Evolutionary conservation across 2,113 vertebrate species (phyloP), one percentile per base, ranked within the genome.

Genomic region (Scolopax mira): DNA sequence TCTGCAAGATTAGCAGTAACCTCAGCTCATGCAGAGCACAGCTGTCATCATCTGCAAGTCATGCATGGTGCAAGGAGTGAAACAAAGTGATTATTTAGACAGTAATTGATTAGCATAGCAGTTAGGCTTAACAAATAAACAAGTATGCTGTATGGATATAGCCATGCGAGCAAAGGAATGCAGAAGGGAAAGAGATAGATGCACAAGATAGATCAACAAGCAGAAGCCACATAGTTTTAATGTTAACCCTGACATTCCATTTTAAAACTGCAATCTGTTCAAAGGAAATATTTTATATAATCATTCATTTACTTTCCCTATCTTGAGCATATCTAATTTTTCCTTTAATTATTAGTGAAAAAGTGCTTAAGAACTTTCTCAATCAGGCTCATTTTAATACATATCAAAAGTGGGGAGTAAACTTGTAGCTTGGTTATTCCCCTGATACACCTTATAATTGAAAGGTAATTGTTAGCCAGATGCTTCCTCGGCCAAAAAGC

Each of bases 391-490:
- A 82, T 75, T 86, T 69, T 51, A 78, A 90, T 27, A 42, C 10
- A 5, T 48, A 37, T 82, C 60, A 81, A 79, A 93, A 64, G 37
- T 57, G 86, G 25, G 62, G 49, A 94, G 48, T 33, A 94, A 97
- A 93, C 66, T 61, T 87, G 58, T 51, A 72, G 46, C 62, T 85
- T 31, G n/a, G 44, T 21, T 94, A 79, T 28, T 96, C 89, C 93
- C 65, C 17, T 66, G 85, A 65, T 46, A 72, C 1, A 6, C n/a
- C 54, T 83, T 51, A 51, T 85, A 94, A 96, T 48, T 83, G 72
- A 93, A 77, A 93, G 58, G 51, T 79, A 91, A 90, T 73, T 92
- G 86, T 79, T 52, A 94, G 35, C 79, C 91, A 96, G 91, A 79
- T 96, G 88, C 58, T 80, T 67, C 44, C 75, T 71, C 4, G 3